phyloP scores from a whole-genome alignment of 1,140 invertebrate genomes.

The Venustaconcha ellipsiformis region DNA sequence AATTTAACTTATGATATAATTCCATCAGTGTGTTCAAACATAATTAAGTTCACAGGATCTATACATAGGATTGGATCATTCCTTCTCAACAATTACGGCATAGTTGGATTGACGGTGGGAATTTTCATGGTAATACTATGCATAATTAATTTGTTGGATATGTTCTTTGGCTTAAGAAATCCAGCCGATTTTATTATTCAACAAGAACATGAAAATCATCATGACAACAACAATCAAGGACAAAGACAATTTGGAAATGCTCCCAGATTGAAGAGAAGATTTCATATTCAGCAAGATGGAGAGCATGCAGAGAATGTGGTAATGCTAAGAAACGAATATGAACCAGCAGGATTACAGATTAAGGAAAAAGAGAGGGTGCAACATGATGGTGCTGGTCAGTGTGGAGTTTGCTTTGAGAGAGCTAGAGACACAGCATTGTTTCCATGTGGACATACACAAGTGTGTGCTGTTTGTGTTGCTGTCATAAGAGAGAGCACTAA shows the following conservation, averaged over 20 bases:
- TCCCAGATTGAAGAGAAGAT: neutral
- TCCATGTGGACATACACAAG: slow-evolving; percentile 32
- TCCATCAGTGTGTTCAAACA: too few relatives aligned
- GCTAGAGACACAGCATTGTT: slow-evolving; percentile 21
- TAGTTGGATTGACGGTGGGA: too few relatives aligned
- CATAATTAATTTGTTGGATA: too few relatives aligned
- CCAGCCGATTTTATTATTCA: neutral
- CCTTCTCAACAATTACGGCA: too few relatives aligned
- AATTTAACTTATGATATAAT: too few relatives aligned
- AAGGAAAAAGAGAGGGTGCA: neutral
- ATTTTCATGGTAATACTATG: too few relatives aligned
- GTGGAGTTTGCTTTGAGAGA: slow-evolving; percentile 21
- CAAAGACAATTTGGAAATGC: slow-evolving; percentile 7
- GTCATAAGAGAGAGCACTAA: too few relatives aligned
- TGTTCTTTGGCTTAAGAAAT: too few relatives aligned
- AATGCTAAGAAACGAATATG: slow-evolving; percentile 2
- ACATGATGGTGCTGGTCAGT: neutral
- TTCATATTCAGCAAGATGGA: neutral
- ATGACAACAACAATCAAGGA: neutral
- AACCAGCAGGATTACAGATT: neutral
- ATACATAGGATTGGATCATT: too few relatives aligned
- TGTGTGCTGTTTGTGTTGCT: slow-evolving; percentile 1
- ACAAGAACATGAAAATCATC: neutral
- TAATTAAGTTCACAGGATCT: too few relatives aligned
- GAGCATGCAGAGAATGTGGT: neutral